Base-by-base conservation (phyloP, 1,140 invertebrate species). In the Drosophila pruinosa region DNA sequence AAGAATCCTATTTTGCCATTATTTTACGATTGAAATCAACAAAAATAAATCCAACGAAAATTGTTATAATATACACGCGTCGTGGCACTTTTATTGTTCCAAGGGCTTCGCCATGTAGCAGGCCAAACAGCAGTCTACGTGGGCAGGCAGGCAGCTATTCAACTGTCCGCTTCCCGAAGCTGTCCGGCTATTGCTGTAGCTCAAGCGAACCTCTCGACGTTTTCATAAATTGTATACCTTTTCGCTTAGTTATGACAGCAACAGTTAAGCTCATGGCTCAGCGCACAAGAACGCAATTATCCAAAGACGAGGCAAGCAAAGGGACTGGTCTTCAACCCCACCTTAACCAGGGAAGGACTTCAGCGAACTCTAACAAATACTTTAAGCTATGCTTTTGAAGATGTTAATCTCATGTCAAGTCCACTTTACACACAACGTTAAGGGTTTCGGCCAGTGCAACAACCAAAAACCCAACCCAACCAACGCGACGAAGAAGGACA, bases 381-480 rank as follows among this genome's bases (percentile, higher is more conserved):
- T 89, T 76, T 89, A 85, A 78, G 86, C 86, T 81, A 86, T 89
- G 80, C 86, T 85, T 89, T 89, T 89, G 86, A 89, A 89, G 86
- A 89, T 86, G 86, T 89, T 89, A 89, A 89, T 89, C 86, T 89
- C 80, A 89, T 89, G 77, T 86, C 86, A 89, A 89, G 86, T 86
- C 85, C 86, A 89, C 86, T 89, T 89, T 89, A 85, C 81, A 89
- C 86, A 86, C 83, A 78, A 89, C 77, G 75, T 75, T 71, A 85
- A 89, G 81, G 83, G 80, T 41, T 78, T 78, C 50, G 63, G 64
- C 59, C 71, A 56, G 38, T 52, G 41, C 50, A 56, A 26, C 36
- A 58, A 47, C 43, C 61, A 61, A 74, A 34, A 64, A 19, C 31
- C 62, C 57, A n/a, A n/a, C n/a, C 39, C 38, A 15, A 59, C 59